phyloP scores from a whole-genome alignment of 2,113 vertebrate genomes.

The Puma concolor region DNA sequence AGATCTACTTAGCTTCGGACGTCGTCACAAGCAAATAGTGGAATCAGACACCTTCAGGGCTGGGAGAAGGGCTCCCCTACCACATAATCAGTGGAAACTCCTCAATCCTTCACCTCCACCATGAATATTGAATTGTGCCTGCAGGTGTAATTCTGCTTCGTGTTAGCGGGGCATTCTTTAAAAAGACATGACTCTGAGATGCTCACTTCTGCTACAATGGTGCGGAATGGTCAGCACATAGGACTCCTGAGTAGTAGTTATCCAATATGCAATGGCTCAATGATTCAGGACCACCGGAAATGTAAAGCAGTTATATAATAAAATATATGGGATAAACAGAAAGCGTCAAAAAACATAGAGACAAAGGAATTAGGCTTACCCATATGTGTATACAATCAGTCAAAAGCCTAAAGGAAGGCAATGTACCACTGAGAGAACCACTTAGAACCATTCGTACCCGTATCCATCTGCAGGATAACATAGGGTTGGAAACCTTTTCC shows the following conservation, averaged over 20 bases:
- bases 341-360: fast-evolving
- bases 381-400: fast-evolving
- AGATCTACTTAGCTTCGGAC: background rate
- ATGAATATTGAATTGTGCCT: background rate
- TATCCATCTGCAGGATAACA: background rate
- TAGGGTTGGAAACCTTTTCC: fast-evolving
- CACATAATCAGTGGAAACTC: background rate
- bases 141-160: background rate
- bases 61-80: background rate
- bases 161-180: background rate
- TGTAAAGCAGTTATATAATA: background rate
- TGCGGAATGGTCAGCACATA: fast-evolving
- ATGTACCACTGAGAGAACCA: background rate
- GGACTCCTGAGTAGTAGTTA: background rate
- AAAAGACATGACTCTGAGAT: background rate
- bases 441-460: fast-evolving
- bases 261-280: background rate
- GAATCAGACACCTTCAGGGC: background rate
- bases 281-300: background rate
- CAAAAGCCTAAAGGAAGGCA: background rate
- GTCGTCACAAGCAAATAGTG: slow-evolving; percentile 37
- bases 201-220: background rate
- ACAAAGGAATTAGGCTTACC: background rate
- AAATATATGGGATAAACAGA: background rate
- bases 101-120: background rate